Conservation (phyloP, 1,140 invertebrate species). For the Rhyzopertha dominica region DNA sequence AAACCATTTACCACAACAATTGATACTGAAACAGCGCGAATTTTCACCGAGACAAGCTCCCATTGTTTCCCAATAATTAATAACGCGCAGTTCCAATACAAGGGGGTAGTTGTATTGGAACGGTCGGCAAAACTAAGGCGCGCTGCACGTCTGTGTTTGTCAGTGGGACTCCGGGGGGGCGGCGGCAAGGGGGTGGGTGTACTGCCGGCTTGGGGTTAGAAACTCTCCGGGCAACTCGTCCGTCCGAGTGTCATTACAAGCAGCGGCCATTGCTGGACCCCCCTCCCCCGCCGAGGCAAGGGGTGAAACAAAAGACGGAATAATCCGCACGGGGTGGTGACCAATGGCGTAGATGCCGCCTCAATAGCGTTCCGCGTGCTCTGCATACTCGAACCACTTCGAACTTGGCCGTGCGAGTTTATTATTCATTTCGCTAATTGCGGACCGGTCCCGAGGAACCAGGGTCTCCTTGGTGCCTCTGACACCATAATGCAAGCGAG, state of each 20-base stretch:
- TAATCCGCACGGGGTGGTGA: slow-evolving; percentile 45
- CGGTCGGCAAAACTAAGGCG: neutral
- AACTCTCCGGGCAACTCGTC: slow-evolving; percentile 32
- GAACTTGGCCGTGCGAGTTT: too few species aligned
- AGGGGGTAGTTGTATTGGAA: too few species aligned
- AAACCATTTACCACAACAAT: too few species aligned
- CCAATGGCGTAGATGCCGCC: slow-evolving; percentile 43
- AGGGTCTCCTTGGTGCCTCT: too few species aligned
- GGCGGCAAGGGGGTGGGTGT: neutral
- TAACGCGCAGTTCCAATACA: too few species aligned
- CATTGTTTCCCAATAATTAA: too few species aligned
- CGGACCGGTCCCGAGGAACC: too few species aligned
- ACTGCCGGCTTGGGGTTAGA: slow-evolving; percentile 16
- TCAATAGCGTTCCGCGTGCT: neutral
- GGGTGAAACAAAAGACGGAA: slow-evolving; percentile 46
- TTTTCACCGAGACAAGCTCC: too few species aligned
- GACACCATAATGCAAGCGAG: too few species aligned
- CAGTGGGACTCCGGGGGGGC: slow-evolving; percentile 10
- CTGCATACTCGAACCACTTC: neutral
- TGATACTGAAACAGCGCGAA: too few species aligned
- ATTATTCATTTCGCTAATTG: slow-evolving; percentile 30
- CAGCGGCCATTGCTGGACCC: slow-evolving; percentile 23
- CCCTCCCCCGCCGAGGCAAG: slow-evolving; percentile 16
- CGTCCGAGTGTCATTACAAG: slow-evolving; percentile 45
- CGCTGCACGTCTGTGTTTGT: slow-evolving; percentile 17